Conservation (phyloP, 2,113 vertebrate genomes). For the Rattus rattus region DNA sequence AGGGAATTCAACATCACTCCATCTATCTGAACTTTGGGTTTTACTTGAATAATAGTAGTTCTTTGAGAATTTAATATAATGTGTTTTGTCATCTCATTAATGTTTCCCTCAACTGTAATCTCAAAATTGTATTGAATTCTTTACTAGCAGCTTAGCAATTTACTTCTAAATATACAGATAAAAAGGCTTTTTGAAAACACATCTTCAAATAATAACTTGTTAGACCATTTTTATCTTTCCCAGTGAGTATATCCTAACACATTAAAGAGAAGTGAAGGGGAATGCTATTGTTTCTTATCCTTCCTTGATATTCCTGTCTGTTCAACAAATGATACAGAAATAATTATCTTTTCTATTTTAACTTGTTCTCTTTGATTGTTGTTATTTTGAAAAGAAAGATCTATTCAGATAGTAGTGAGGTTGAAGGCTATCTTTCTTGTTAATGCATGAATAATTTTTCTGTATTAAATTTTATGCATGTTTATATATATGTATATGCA, state of each 20-base stretch:
- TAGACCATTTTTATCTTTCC: neutral
- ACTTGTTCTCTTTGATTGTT: neutral
- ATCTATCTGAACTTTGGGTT: neutral
- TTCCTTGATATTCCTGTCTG: neutral
- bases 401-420: constrained; percentile 28
- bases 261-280: neutral
- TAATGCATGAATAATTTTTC: constrained; percentile 43
- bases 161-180: constrained; percentile 47
- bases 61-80: neutral
- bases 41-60: neutral
- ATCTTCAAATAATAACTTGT: neutral
- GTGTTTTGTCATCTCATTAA: neutral
- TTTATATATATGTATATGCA: neutral
- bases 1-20: neutral
- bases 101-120: neutral
- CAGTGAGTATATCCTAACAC: neutral
- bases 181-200: neutral
- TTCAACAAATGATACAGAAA: neutral
- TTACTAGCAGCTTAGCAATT: neutral
- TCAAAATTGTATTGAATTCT: neutral
- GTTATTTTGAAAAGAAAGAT: neutral
- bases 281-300: neutral
- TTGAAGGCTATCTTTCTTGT: neutral
- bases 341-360: neutral
- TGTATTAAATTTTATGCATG: neutral